Evolutionary conservation across 2,797 vertebrate genomes (phyloP), one percentile per base, ranked within the genome.

Genomic region (Lacerta bilineata): DNA sequence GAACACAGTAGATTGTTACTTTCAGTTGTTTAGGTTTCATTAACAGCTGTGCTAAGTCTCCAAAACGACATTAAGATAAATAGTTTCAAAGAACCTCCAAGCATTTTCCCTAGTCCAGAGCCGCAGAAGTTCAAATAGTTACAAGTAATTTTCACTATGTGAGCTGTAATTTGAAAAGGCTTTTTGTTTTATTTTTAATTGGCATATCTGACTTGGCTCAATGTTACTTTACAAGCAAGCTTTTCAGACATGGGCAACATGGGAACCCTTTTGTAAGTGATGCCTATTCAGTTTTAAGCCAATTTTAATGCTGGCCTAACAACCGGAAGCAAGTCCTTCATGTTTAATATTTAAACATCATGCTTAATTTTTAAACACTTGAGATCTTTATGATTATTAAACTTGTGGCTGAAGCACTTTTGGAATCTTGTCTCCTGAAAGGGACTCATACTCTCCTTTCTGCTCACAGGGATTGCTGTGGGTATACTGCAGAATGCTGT

Each of bases 311-410:
- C 13, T 86, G 46, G n/a, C 23, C 36, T 86, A 59, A 80, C 76
- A 71, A 39, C 23, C 77, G 71, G 66, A 71, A 80, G 25, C 17
- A 79, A 76, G 11, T 43, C 59, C n/a, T 80, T 55, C 27, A 20
- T 41, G 18, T 39, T 80, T 9, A 71, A 86, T 80, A 80, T 80
- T 86, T 86, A 86, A 86, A 59, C 66, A 55, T 27, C 66, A 39
- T 71, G 33, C 55, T 64, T 68, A 59, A 43, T 76, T 29, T 85
- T 76, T 77, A 76, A 86, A 71, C 43, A 80, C 4, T 17, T 23
- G 25, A 80, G 33, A 55, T 80, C 39, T 72, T 87, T 55, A 80
- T 39, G 43, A 20, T 79, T 72, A 80, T 79, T 80, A 69, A 59
- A 69, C 33, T 80, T 33, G 29, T 41, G 15, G 39, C 41, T 80